phyloP scores from a whole-genome alignment of 2,113 vertebrate genomes.

The Cochlearius cochlearius region DNA sequence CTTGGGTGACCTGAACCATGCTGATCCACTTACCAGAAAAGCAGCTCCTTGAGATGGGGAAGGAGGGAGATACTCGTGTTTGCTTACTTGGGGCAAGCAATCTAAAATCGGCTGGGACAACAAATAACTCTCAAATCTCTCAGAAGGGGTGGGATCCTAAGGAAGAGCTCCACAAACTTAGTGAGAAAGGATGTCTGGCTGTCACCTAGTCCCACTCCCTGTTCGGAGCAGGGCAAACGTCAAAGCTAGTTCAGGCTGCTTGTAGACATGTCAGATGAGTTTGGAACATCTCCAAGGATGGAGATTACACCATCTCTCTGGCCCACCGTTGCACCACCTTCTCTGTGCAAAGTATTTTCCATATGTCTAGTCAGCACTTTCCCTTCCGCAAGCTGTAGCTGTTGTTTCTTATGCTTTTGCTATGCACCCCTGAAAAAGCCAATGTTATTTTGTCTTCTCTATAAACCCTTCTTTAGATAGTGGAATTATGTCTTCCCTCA shows the following conservation, averaged over 20 bases:
- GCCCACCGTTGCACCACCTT: neutral
- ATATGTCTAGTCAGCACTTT: neutral
- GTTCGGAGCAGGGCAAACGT: neutral
- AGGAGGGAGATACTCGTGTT: neutral
- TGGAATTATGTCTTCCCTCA: neutral
- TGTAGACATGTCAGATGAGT: neutral
- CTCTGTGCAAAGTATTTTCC: neutral
- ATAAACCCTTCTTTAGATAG: neutral
- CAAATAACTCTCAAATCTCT: neutral
- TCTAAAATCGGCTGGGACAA: neutral
- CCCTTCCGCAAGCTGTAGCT: neutral
- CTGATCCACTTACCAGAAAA: neutral
- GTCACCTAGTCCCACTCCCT: neutral
- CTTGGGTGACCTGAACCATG: neutral
- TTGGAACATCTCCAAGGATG: neutral
- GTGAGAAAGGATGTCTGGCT: neutral
- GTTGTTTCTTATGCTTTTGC: neutral
- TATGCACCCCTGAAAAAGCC: neutral
- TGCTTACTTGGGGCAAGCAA: neutral
- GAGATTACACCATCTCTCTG: neutral
- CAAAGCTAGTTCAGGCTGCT: neutral
- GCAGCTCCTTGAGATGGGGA: neutral
- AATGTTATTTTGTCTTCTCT: neutral
- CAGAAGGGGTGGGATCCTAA: neutral
- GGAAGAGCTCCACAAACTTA: neutral